Evolutionary conservation across 2,797 vertebrate species (phyloP), one percentile per base, ranked within the genome.

Genomic region (Garrulus glandarius): DNA sequence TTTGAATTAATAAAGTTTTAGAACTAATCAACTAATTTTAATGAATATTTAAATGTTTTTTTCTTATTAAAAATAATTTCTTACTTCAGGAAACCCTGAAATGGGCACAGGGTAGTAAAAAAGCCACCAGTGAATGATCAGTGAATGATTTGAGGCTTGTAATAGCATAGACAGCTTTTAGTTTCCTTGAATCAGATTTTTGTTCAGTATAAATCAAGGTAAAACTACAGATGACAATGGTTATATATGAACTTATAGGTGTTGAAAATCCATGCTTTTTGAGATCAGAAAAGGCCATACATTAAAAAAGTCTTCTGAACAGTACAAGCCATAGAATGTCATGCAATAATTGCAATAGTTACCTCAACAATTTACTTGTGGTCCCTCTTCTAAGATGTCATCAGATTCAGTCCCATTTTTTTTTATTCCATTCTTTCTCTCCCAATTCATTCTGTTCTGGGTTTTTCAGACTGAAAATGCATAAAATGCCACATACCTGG

Each of bases 301-400:
- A n/a, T 49, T 64, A 16, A 55, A 53, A 85, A 53, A 46, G 21
- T 26, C 6, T 41, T 75, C 22, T 83, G 37, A 83, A 49, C 2
- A 32, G 13, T 69, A 10, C 8, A 76, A 56, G 2, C 1, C 17
- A 37, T 36, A 63, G 43, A 89, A 46, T 6, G 39, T 12, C 32
- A 21, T 13, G 49, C 10, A 63, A 10, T 29, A 57, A 21, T 53
- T 80, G 53, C 32, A 11, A 32, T 27, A 37, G 15, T 37, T 74
- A 72, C n/a, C 5, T 60, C 27, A 60, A 32, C 1, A 69, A 57
- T 57, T 68, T 49, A 37, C 4, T 59, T 71, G 12, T n/a, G 53
- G 5, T 4, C 1, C 4, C 2, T 57, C 36, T 43, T 75, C 63
- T 46, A 59, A 69, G 12, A 49, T 0, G 0, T 16, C 23, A 26